These are phyloP conservation scores for Tenualosa thibaudeaui DNA, from an alignment of 2,797 vertebrate species.

Conservation along the genomic window DNA sequence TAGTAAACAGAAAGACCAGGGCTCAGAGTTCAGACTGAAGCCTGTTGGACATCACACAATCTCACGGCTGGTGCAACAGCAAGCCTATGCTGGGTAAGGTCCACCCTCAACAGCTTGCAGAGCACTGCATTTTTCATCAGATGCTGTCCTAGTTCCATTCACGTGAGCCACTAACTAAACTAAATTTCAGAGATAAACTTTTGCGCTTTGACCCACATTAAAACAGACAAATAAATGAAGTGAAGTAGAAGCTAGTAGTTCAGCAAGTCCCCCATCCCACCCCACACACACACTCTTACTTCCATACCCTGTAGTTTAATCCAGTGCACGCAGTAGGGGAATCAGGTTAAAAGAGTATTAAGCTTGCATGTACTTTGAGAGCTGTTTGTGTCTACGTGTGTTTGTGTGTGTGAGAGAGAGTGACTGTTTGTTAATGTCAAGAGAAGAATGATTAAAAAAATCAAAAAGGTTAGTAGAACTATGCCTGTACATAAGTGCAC, in stretches of 20 bases:
- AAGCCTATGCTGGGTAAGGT: not conserved
- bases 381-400: not conserved
- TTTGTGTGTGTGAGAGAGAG: not conserved
- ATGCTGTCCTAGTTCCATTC: not conserved
- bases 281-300: not conserved
- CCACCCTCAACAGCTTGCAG: not conserved
- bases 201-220: not conserved
- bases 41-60: not conserved
- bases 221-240: not conserved
- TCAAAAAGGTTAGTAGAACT: not conserved
- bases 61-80: not conserved
- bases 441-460: not conserved
- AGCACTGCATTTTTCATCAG: not conserved
- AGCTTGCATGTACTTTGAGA: not conserved
- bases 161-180: not conserved
- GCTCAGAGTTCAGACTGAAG: not conserved
- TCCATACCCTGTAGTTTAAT: not conserved
- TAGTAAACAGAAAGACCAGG: conserved; percentile 4
- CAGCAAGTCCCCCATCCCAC: not conserved
- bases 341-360: conserved; percentile 25
- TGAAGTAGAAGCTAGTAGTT: not conserved
- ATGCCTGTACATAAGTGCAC: not conserved
- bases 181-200: not conserved
- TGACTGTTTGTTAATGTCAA: not conserved
- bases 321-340: not conserved